phyloP scores from a whole-genome alignment of 2,888 invertebrate species.

The Thymelicus acteon region DNA sequence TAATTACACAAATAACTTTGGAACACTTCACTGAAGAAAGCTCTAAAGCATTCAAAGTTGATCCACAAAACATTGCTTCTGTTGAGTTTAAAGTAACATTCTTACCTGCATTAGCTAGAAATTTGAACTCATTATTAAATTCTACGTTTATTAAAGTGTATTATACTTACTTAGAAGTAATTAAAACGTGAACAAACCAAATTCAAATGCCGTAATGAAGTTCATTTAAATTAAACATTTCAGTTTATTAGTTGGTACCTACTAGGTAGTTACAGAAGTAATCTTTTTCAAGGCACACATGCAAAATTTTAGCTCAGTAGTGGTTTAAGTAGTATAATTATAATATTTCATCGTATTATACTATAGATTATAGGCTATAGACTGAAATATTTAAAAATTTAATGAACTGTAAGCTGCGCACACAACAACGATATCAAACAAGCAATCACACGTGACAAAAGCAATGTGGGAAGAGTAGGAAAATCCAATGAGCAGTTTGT shows the following conservation, averaged over 20 bases:
- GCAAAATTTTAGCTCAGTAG: background rate
- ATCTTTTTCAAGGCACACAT: background rate
- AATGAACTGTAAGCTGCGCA: slow-evolving; percentile 26
- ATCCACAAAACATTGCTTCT: slow-evolving; percentile 1
- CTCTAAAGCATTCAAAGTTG: slow-evolving; percentile 7
- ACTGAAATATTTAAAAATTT: slow-evolving; percentile 14
- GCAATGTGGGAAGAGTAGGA: slow-evolving; percentile 64
- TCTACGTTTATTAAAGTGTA: slow-evolving; percentile 8
- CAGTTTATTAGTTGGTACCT: background rate
- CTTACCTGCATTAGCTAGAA: slow-evolving; percentile 33
- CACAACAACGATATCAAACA: slow-evolving; percentile 51
- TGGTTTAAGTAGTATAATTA: too few species aligned
- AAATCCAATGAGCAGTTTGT: slow-evolving; percentile 58
- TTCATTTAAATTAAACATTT: slow-evolving; percentile 24
- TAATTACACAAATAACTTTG: background rate
- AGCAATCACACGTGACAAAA: slow-evolving; percentile 78
- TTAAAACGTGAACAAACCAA: slow-evolving; percentile 13
- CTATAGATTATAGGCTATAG: background rate
- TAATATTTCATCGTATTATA: too few species aligned
- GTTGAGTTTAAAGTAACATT: slow-evolving; percentile 3
- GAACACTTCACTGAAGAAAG: background rate
- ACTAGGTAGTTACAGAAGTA: background rate
- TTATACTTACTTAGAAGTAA: slow-evolving; percentile 12
- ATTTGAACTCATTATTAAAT: slow-evolving; percentile 20
- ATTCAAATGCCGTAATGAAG: slow-evolving; percentile 20